phyloP scores from a whole-genome alignment of 2,888 invertebrate species.

The Rhyacophila evoluta region DNA sequence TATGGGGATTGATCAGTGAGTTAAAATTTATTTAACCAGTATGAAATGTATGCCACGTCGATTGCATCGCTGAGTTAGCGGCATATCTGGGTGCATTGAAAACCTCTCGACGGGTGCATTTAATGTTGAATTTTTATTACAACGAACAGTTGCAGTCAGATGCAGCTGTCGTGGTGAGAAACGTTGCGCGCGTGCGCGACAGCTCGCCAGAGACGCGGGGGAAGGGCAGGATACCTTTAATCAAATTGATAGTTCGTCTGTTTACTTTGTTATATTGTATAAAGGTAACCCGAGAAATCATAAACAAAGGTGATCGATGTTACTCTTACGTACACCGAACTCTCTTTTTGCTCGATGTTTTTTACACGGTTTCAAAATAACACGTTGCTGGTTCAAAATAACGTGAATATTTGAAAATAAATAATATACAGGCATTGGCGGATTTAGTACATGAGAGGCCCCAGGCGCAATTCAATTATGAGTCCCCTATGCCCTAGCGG shows the following conservation, averaged over 20 bases:
- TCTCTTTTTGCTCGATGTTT: too few species aligned
- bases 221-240: constrained; percentile 16
- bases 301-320: constrained; percentile 3
- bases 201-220: constrained; percentile 12
- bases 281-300: constrained; percentile 29
- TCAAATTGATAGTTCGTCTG: constrained; percentile 37
- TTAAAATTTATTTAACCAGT: too few species aligned
- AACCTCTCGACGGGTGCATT: constrained; percentile 38
- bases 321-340: too few species aligned
- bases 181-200: constrained; percentile 18
- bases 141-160: constrained; percentile 32
- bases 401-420: too few species aligned
- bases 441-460: too few species aligned
- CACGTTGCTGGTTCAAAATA: too few species aligned
- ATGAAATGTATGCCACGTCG: neutral
- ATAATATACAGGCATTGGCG: too few species aligned
- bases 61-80: neutral
- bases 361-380: too few species aligned
- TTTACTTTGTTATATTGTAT: constrained; percentile 25
- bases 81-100: neutral
- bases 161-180: constrained; percentile 33
- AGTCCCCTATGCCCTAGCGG: too few species aligned
- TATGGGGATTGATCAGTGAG: too few species aligned
- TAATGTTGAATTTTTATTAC: constrained; percentile 44
- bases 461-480: too few species aligned